Conservation (phyloP, 2,888 invertebrate species). For the Mesorhabditis sp. region DNA sequence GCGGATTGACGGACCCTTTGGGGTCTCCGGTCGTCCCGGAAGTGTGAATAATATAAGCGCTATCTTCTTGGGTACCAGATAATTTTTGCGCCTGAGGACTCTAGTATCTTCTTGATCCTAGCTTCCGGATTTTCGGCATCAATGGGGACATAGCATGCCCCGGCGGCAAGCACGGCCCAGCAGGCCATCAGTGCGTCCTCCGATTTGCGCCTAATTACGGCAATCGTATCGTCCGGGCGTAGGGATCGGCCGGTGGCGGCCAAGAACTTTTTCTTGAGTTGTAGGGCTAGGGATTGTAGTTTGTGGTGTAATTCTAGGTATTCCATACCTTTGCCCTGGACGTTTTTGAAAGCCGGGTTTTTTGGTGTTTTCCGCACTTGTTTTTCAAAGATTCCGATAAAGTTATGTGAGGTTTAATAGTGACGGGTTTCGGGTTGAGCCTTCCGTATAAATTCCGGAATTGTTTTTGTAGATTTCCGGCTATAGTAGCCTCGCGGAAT, state of each 20-base stretch:
- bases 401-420: neutral
- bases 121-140: slow-evolving; percentile 73
- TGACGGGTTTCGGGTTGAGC: neutral
- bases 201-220: slow-evolving; percentile 24
- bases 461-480: neutral
- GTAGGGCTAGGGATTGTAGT: neutral
- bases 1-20: slow-evolving; percentile 41
- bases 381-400: neutral
- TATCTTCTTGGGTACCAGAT: slow-evolving; percentile 11
- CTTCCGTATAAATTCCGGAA: neutral
- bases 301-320: neutral
- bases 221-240: slow-evolving; percentile 34
- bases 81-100: slow-evolving; percentile 69
- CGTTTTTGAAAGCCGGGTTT: neutral
- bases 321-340: neutral
- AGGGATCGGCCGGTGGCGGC: slow-evolving; percentile 17
- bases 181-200: slow-evolving; percentile 11
- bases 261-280: slow-evolving; percentile 14
- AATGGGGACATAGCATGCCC: slow-evolving; percentile 79
- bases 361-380: neutral
- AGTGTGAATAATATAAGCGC: slow-evolving; percentile 50
- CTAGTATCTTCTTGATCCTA: slow-evolving; percentile 74
- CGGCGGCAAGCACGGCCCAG: slow-evolving; percentile 75
- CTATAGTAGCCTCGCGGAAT: neutral
- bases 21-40: slow-evolving; percentile 56